Base-by-base conservation (phyloP, 2,888 invertebrate species). In the Volucella bombylans region DNA sequence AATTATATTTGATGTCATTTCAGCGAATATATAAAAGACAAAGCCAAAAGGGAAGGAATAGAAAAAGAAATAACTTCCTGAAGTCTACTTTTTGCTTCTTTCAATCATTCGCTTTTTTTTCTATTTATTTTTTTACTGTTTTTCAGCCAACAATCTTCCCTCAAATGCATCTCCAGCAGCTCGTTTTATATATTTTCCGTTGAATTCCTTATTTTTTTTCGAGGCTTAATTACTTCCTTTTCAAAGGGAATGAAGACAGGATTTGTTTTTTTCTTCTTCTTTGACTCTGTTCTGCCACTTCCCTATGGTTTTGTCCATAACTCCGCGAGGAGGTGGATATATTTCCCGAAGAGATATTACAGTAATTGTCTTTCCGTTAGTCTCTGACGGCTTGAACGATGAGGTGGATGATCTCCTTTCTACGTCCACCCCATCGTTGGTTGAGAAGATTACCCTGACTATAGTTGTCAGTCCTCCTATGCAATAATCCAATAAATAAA, bases 201-300 rank as follows among this genome's bases (percentile, higher is more conserved):
- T 47, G 55, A 45, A 69, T 54, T 54, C 65, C 14, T 18, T n/a
- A n/a, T n/a, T 43, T 61, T 64, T 49, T 61, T 69, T 67, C 15
- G 31, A 73, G 68, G 73, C 77, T 73, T 78, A 81, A 81, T 81
- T 77, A 86, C 73, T 81, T 81, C 81, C 77, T 78, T 73, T 86
- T 78, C 45, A 81, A 65, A 64, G 57, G 67, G 77, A 76, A 74
- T 54, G 68, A 69, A 82, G 86, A 73, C 73, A 71, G 47, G 39
- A 57, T 52, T 65, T 76, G 69, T 50, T 65, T 71, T 62, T 59
- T 31, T 31, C 0, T 31, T 31, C 0, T 31, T 31, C 31, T 31
- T 31, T 31, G 31, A 31, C 6, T 59, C 65, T 68, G 41, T 64
- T 50, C 41, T 45, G 55, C 15, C 52, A 45, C 49, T 55, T 72